These are phyloP conservation scores for Oreocharis arfaki DNA, from an alignment of 2,113 vertebrate genomes.

Conservation along the genomic window DNA sequence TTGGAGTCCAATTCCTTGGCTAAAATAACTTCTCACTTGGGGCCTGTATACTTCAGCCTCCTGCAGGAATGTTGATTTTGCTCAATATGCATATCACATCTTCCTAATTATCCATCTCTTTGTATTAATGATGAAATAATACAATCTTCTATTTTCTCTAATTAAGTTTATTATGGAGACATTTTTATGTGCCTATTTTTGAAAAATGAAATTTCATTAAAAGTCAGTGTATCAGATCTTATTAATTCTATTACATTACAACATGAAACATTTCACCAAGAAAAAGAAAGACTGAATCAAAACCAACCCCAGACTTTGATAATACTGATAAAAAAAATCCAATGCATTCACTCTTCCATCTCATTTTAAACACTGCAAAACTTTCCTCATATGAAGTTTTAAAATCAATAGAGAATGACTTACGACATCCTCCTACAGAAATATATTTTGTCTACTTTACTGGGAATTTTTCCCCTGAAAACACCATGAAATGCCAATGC, in stretches of 20 bases:
- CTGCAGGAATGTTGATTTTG: constrained; percentile 44
- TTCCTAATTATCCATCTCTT: constrained; percentile 74
- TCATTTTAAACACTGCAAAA: constrained; percentile 57
- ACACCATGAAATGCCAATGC: neutral
- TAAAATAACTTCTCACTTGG: neutral
- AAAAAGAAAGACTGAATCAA: constrained; percentile 60
- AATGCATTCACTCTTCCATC: constrained; percentile 51
- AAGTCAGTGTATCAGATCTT: constrained; percentile 76
- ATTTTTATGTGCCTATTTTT: constrained; percentile 75
- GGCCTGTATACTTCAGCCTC: neutral
- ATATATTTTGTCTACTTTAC: constrained; percentile 20
- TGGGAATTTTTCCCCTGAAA: neutral
- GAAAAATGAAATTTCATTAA: constrained; percentile 77
- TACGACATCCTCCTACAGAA: constrained; percentile 4
- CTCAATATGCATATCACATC: constrained; percentile 50
- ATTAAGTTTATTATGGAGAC: constrained; percentile 78
- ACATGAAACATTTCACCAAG: constrained; percentile 68
- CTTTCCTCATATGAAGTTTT: constrained; percentile 39
- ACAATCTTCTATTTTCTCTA: constrained; percentile 77
- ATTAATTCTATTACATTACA: constrained; percentile 74
- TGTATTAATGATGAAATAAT: constrained; percentile 75
- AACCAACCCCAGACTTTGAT: constrained; percentile 64
- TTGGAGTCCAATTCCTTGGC: neutral
- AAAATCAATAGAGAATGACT: constrained; percentile 45
- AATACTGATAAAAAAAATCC: constrained; percentile 53